Percentiles rank a stretch among this genome's conserved stretches.
Evolutionary conservation across 2,888 invertebrate species (phyloP).

Genomic region (Caenorhabditis sp.): DNA sequence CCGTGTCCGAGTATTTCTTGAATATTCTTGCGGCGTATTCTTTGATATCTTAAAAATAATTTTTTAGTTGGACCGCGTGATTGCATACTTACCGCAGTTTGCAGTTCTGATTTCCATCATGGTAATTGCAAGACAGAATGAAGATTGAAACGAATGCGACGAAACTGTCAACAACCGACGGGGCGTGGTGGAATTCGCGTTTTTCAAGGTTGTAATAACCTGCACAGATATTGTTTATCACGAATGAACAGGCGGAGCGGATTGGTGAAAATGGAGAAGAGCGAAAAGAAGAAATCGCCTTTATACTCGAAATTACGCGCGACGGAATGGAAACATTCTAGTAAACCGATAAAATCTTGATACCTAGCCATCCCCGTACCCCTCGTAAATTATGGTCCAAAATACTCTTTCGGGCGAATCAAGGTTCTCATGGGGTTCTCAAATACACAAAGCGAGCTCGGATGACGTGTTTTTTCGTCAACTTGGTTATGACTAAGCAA

Average conservation of each 20-base stretch:
- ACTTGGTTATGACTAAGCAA: too few species aligned
- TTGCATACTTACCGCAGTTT: slow-evolving; percentile 19
- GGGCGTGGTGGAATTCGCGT: slow-evolving; percentile 9
- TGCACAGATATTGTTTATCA: slow-evolving; percentile 50
- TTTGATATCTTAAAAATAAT: slow-evolving; percentile 23
- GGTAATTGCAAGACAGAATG: not conserved
- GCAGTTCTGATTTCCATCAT: slow-evolving; percentile 35
- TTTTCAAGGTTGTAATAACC: slow-evolving; percentile 45
- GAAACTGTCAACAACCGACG: slow-evolving; percentile 22
- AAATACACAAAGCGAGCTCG: too few species aligned
- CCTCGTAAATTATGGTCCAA: too few species aligned
- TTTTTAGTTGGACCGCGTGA: not conserved
- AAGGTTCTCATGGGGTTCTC: too few species aligned
- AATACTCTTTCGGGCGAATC: too few species aligned
- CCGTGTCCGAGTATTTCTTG: slow-evolving; percentile 47
- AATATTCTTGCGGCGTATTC: slow-evolving; percentile 39
- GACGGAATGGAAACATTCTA: slow-evolving; percentile 1
- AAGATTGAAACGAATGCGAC: not conserved
- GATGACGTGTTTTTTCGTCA: too few species aligned
- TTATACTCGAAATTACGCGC: slow-evolving; percentile 2
- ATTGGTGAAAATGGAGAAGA: not conserved
- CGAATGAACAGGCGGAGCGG: slow-evolving; percentile 2
- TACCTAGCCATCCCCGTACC: too few species aligned
- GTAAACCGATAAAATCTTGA: not conserved
- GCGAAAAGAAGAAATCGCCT: slow-evolving; percentile 9